A percentile compares a stretch with the other conserved stretches of the same genome.
These are phyloP conservation scores for Delia radicum DNA, from an alignment of 1,140 invertebrate species.

Conservation along the genomic window DNA sequence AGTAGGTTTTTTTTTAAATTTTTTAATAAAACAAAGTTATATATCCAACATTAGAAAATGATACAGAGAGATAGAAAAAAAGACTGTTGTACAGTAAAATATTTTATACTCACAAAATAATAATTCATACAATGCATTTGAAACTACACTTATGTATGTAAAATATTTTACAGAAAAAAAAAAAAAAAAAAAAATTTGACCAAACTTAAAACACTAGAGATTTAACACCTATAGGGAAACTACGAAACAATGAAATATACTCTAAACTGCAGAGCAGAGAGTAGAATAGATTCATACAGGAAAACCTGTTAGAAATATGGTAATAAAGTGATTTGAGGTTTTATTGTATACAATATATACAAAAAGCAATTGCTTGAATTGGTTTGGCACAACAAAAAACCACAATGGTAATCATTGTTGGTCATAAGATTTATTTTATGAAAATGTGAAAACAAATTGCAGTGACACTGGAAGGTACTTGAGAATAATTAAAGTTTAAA, in stretches of 20 bases:
- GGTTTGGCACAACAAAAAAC: neutral
- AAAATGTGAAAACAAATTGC: neutral
- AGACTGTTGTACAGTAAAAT: neutral
- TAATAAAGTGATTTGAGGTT: slow-evolving; percentile 4
- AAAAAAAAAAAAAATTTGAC: too few relatives aligned
- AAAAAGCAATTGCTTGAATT: slow-evolving; percentile 1
- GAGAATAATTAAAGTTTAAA: neutral
- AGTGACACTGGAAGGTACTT: neutral
- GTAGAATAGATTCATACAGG: neutral
- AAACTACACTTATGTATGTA: neutral
- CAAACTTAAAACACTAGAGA: neutral
- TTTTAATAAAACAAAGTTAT: neutral
- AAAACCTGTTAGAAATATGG: neutral
- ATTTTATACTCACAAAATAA: neutral
- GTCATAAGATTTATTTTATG: neutral
- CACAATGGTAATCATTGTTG: neutral
- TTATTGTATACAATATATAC: neutral
- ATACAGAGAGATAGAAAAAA: neutral
- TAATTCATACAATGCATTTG: neutral
- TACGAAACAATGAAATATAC: neutral
- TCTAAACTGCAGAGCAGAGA: neutral
- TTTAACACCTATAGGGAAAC: neutral
- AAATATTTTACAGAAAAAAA: neutral
- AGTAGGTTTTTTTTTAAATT: neutral
- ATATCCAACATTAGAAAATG: neutral